These are phyloP conservation scores for Xenopus borealis DNA, from an alignment of 2,113 vertebrate species.

Conservation along the genomic window DNA sequence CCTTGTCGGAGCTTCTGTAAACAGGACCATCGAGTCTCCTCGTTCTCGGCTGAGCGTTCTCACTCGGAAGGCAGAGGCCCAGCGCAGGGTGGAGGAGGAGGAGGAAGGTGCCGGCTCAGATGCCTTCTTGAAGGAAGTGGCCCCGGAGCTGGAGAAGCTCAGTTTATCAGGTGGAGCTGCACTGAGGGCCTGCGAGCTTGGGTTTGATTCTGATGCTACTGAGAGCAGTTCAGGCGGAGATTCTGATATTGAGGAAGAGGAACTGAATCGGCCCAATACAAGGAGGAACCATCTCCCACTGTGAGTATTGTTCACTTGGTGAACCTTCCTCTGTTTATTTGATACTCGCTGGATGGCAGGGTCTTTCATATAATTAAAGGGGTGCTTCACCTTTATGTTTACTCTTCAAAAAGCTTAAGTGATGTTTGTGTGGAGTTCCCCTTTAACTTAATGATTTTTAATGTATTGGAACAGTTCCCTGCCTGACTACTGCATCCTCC, in stretches of 20 bases:
- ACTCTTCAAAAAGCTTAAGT: no score
- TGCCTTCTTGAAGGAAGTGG: slow-evolving; percentile 83
- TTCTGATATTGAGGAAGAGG: slow-evolving; percentile 91
- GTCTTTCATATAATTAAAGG: no score
- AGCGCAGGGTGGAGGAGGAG: slow-evolving; percentile 69
- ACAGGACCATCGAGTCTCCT: slow-evolving; percentile 67
- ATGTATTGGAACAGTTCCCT: no score
- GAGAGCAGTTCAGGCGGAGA: slow-evolving; percentile 97
- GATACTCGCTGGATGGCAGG: no score
- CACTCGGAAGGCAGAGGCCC: slow-evolving; percentile 78
- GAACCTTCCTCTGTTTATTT: no score
- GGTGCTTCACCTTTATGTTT: no score
- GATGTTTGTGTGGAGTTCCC: no score
- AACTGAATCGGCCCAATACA: slow-evolving; percentile 81
- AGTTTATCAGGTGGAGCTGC: slow-evolving; percentile 85
- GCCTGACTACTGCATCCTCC: no score
- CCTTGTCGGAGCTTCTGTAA: slow-evolving; percentile 84
- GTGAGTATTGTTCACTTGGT: slow-evolving; percentile 69
- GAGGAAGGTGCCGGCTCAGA: slow-evolving; percentile 68
- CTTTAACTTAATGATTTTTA: no score
- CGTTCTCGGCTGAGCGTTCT: slow-evolving; percentile 69
- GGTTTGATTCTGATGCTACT: slow-evolving; percentile 94
- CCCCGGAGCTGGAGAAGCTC: slow-evolving; percentile 85
- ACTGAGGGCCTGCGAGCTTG: slow-evolving; percentile 81
- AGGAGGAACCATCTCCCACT: slow-evolving; percentile 87